Base-by-base conservation (phyloP, 2,888 invertebrate genomes). In the Chrysolina haemoptera region DNA sequence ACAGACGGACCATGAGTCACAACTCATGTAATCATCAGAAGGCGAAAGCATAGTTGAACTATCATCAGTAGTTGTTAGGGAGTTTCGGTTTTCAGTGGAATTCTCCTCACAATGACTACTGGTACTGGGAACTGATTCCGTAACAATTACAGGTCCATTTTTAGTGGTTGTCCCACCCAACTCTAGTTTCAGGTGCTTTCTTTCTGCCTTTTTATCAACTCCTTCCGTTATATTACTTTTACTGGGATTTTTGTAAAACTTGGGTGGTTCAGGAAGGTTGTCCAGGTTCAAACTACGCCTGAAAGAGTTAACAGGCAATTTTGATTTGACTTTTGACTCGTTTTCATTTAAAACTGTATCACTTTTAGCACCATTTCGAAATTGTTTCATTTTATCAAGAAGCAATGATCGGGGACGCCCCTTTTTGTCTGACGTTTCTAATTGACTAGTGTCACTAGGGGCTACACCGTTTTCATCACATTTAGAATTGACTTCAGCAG, bases 1-100 rank as follows among this genome's bases (percentile, higher is more conserved):
- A 80, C 92, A 92, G 27, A 90, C 89, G 0, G 93, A 93, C 91
- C 93, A 92, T 41, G 92, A 92, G 82, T 94, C 93, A 79, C 83
- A 83, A 62, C 84, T 85, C 69, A 82, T 63, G 67, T 92, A 91
- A 79, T 92, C 92, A 78, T 93, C 92, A 16, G 89, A 89, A n/a
- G 92, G 92, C 0, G 92, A 92, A 70, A 91, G 85, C 75, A 90
- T 88, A 27, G 89, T 88, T 18, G 86, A 85, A 78, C 86, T 85
- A 73, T 87, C 86, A 64, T 86, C 86, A 11, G 89, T 91, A 27
- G 80, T 80, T 18, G 82, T 71, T 48, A 79, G 40, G 5, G 81
- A 80, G 70, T 77, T 72, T 35, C 81, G 68, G 66, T 81, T 79
- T 35, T 81, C 79, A 62, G 70, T 72, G 62, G 65, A 71, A 69